A percentile compares a stretch with the other conserved stretches of the same genome.
Conservation (phyloP, 2,113 vertebrate species). For the Nerophis ophidion region DNA sequence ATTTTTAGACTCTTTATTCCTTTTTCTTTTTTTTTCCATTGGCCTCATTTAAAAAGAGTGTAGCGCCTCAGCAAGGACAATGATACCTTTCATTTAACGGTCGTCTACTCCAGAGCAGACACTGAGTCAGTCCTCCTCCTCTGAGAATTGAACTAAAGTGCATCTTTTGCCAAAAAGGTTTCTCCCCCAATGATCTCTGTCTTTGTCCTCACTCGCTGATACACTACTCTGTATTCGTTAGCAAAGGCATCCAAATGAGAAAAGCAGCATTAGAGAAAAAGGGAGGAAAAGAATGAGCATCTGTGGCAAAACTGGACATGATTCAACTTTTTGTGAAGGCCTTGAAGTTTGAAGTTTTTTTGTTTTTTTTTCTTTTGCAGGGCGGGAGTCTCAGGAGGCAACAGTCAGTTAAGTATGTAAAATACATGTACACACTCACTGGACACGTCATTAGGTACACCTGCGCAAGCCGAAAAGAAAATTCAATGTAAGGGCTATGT, state of each 20-base stretch:
- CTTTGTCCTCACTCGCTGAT: constrained; percentile 50
- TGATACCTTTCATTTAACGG: constrained; percentile 60
- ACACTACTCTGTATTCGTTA: constrained; percentile 46
- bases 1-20: constrained; percentile 18
- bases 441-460: constrained; percentile 10
- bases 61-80: constrained; percentile 54
- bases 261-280: constrained; percentile 58
- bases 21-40: constrained; percentile 54
- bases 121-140: constrained; percentile 72
- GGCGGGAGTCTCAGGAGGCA: constrained; percentile 44
- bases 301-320: constrained; percentile 58
- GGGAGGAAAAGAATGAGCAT: constrained; percentile 39
- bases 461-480: neutral
- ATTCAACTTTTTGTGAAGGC: constrained; percentile 59
- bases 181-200: constrained; percentile 44
- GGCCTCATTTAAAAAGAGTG: constrained; percentile 54
- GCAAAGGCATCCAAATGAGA: constrained; percentile 63
- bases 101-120: constrained; percentile 64
- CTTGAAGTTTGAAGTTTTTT: constrained; percentile 52
- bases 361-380: neutral
- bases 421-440: constrained; percentile 42
- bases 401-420: constrained; percentile 54
- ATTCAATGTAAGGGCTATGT: neutral
- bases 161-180: constrained; percentile 50
- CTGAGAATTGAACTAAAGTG: constrained; percentile 62